phyloP scores from a whole-genome alignment of 35 echinoderm and acorn worm species.

The Apostichopus parvimensis region DNA sequence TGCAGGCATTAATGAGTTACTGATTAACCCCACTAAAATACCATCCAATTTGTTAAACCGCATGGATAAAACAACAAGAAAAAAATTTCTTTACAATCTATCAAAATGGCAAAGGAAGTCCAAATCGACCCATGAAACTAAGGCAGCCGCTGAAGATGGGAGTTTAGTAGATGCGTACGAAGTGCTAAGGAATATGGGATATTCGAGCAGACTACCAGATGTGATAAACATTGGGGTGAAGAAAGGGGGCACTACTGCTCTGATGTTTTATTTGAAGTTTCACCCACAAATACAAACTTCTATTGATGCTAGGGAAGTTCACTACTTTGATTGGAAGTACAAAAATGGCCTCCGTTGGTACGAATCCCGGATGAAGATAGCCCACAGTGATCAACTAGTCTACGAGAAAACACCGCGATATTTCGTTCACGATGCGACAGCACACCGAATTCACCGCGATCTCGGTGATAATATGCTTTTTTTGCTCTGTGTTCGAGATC shows the following conservation, averaged over 20 bases:
- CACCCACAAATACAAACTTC: conserved; percentile 60
- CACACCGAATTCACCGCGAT: conserved; percentile 56
- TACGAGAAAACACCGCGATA: conserved; percentile 75
- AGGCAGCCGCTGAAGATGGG: not conserved
- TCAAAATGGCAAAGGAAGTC: not conserved
- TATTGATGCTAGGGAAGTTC: conserved; percentile 48
- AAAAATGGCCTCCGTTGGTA: conserved; percentile 53
- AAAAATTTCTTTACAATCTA: not conserved
- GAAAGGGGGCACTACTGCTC: conserved; percentile 63
- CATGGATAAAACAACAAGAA: not conserved
- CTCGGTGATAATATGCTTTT: conserved; percentile 71
- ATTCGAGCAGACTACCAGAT: conserved; percentile 52
- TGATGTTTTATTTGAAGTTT: conserved; percentile 39
- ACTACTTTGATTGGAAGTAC: conserved; percentile 71
- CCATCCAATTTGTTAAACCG: conserved; percentile 18
- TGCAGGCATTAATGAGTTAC: not conserved
- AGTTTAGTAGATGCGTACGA: not conserved
- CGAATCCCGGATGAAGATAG: conserved; percentile 41
- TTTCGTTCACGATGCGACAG: conserved; percentile 49
- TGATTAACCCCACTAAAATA: not conserved
- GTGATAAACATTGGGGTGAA: conserved; percentile 69
- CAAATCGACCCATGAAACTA: not conserved
- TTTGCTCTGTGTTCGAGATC: conserved; percentile 85
- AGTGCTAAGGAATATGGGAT: conserved; percentile 36
- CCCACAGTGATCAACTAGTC: not conserved